These are phyloP conservation scores for Crepidodera aurea DNA, from an alignment of 2,888 invertebrate genomes.

Conservation along the genomic window DNA sequence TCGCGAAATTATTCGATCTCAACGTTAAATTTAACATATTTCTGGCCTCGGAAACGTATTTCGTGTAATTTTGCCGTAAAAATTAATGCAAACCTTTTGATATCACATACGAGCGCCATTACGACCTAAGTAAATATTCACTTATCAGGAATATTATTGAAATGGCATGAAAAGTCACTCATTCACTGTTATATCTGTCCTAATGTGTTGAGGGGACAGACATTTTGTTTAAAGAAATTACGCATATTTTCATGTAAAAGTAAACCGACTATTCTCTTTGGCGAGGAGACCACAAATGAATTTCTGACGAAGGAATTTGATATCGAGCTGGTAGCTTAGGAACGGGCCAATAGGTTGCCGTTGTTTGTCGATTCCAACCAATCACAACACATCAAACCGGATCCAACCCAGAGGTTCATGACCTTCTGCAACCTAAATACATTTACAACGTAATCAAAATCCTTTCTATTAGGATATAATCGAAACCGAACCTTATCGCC, in stretches of 20 bases:
- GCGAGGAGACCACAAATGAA: slow-evolving; percentile 63
- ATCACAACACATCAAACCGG: slow-evolving; percentile 42
- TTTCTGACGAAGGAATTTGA: slow-evolving; percentile 52
- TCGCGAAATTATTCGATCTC: slow-evolving; percentile 45
- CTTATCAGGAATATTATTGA: slow-evolving; percentile 61
- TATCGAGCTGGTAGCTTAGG: slow-evolving; percentile 51
- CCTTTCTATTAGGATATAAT: neutral
- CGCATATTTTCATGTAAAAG: slow-evolving; percentile 58
- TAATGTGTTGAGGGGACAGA: slow-evolving; percentile 60
- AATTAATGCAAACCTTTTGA: slow-evolving; percentile 62
- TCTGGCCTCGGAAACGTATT: slow-evolving; percentile 54
- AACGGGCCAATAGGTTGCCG: slow-evolving; percentile 49
- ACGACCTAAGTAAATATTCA: slow-evolving; percentile 60
- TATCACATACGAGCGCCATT: slow-evolving; percentile 63
- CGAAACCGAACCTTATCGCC: neutral
- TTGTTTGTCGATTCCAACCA: slow-evolving; percentile 46
- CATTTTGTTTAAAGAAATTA: slow-evolving; percentile 56
- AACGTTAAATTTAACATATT: slow-evolving; percentile 57
- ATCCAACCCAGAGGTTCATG: slow-evolving; percentile 42
- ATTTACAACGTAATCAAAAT: slow-evolving; percentile 23
- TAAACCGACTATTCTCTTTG: slow-evolving; percentile 61
- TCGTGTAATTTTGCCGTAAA: slow-evolving; percentile 58
- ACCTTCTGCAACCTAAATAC: slow-evolving; percentile 39
- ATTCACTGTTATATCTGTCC: slow-evolving; percentile 62
- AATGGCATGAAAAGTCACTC: slow-evolving; percentile 62